Conservation (phyloP, 2,888 invertebrate genomes). For the Nipponacmea schrenckii region DNA sequence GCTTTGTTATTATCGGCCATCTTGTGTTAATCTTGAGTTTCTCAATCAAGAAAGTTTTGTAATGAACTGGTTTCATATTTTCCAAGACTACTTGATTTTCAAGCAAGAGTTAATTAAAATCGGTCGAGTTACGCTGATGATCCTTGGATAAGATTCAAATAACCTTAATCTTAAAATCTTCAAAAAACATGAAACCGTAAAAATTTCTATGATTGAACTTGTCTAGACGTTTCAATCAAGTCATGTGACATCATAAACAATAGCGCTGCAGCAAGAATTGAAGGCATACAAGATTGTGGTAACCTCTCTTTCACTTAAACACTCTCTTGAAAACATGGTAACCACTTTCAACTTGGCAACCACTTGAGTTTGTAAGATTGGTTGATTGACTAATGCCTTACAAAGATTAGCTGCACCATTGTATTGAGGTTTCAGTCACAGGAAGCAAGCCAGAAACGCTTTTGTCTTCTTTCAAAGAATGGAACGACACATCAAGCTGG, state of each 20-base stretch:
- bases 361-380: too few species aligned
- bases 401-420: too few species aligned
- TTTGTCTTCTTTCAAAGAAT: too few species aligned
- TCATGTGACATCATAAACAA: neutral
- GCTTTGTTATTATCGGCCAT: too few species aligned
- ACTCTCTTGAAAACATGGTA: neutral
- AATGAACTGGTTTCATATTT: neutral
- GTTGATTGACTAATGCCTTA: too few species aligned
- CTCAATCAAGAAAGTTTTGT: too few species aligned
- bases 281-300: neutral
- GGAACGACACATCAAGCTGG: too few species aligned
- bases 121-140: neutral
- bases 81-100: neutral
- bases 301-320: neutral
- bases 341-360: too few species aligned
- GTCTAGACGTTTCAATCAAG: slow-evolving; percentile 1
- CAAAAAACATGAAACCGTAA: neutral
- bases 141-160: neutral
- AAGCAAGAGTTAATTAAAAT: neutral
- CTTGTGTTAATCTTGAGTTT: too few species aligned
- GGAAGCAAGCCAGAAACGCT: too few species aligned
- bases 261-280: neutral
- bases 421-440: too few species aligned
- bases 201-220: neutral
- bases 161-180: neutral